These are phyloP conservation scores for Ptycholaimellus sp. DNA, from an alignment of 2,888 invertebrate species.

Conservation along the genomic window DNA sequence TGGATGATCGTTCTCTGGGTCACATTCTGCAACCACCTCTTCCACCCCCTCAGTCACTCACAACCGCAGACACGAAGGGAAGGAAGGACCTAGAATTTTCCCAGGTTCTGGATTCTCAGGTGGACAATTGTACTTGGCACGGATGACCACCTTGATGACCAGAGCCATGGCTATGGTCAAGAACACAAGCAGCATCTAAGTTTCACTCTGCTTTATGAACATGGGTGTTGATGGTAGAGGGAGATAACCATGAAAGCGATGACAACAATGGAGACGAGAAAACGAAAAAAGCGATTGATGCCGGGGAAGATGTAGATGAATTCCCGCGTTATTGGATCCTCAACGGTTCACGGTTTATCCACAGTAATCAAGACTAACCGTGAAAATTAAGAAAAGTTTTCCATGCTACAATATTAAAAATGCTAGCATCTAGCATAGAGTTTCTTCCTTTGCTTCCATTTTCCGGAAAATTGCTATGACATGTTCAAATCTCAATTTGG, in stretches of 20 bases:
- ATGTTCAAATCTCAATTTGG: too few relatives aligned
- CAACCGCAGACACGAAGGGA: not conserved
- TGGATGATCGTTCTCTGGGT: too few relatives aligned
- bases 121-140: not conserved
- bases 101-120: not conserved
- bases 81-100: not conserved
- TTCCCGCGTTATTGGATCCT: conserved; percentile 25
- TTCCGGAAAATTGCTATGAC: too few relatives aligned
- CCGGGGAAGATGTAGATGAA: conserved; percentile 25
- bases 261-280: conserved; percentile 19
- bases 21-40: too few relatives aligned
- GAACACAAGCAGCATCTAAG: conserved; percentile 3
- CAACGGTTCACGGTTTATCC: conserved; percentile 3
- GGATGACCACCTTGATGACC: conserved; percentile 2
- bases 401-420: not conserved
- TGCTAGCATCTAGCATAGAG: too few relatives aligned
- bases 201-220: not conserved
- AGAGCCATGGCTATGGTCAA: not conserved
- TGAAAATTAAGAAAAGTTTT: not conserved
- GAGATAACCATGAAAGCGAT: conserved; percentile 12
- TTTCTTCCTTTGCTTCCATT: too few relatives aligned
- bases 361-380: not conserved
- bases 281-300: conserved; percentile 18
- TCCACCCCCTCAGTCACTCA: too few relatives aligned
- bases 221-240: not conserved